A percentile compares a stretch with the other conserved stretches of the same genome.
These are phyloP conservation scores for Chloroceryle aenea DNA, from an alignment of 2,113 vertebrate species.

Conservation along the genomic window DNA sequence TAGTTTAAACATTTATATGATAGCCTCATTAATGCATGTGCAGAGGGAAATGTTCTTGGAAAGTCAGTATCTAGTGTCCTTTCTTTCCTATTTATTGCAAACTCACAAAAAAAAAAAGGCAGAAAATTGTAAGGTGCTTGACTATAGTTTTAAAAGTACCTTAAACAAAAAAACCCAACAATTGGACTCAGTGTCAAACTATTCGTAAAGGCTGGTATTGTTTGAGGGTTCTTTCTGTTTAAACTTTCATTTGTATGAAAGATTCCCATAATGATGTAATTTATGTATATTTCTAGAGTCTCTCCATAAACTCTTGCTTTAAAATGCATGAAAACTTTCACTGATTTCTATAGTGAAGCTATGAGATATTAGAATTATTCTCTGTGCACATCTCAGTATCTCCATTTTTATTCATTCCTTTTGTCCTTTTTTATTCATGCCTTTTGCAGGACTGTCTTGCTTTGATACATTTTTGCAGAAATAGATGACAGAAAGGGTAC, in stretches of 20 bases:
- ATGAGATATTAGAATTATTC: background rate
- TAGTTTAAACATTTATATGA: background rate
- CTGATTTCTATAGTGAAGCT: background rate
- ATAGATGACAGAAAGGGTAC: background rate
- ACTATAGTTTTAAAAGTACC: background rate
- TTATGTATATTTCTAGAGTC: constrained; percentile 71
- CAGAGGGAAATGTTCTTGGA: background rate
- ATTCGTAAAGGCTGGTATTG: background rate
- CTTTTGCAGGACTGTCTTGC: background rate
- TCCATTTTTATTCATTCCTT: background rate
- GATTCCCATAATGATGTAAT: constrained; percentile 73
- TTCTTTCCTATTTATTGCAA: background rate
- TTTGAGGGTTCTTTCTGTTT: background rate
- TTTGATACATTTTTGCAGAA: background rate
- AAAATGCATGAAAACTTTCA: background rate
- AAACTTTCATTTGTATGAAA: constrained; percentile 75
- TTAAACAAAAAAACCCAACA: background rate
- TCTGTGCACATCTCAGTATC: constrained; percentile 53
- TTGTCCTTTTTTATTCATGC: background rate
- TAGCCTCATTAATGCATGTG: background rate
- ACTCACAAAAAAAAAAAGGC: background rate
- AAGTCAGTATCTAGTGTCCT: background rate
- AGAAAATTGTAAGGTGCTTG: background rate
- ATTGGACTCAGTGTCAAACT: background rate
- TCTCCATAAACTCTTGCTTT: background rate